Percentiles rank a stretch among this genome's conserved stretches.
Evolutionary conservation across 2,797 vertebrate species (phyloP).

Genomic region (Enteromius thamalakanensis): DNA sequence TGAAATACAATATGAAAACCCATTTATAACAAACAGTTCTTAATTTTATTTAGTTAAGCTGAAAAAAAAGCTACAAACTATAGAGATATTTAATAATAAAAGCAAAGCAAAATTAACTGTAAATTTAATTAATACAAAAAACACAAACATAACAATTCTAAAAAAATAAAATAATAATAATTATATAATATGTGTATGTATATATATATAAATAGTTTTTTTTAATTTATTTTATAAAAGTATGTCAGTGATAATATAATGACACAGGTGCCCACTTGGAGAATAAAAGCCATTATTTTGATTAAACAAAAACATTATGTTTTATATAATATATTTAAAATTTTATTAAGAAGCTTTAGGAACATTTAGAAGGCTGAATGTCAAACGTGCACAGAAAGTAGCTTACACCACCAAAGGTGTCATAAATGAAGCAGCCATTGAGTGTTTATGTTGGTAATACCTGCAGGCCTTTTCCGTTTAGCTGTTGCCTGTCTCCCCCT

Average conservation of each 20-base stretch:
- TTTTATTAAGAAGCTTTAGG: neutral
- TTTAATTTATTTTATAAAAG: too few species aligned
- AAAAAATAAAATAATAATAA: too few species aligned
- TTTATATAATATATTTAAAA: neutral
- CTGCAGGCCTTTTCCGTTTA: slow-evolving; percentile 87
- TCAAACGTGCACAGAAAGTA: neutral
- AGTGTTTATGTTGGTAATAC: slow-evolving; percentile 63
- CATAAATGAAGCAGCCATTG: neutral
- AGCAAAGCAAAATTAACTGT: neutral
- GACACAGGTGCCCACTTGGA: neutral
- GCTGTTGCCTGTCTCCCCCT: slow-evolving; percentile 85
- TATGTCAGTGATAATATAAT: neutral
- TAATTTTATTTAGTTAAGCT: neutral
- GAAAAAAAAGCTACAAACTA: neutral
- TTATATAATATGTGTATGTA: too few species aligned
- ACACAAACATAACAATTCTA: neutral
- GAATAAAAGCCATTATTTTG: neutral
- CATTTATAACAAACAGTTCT: neutral
- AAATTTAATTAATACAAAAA: neutral
- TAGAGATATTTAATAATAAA: neutral
- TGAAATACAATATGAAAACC: neutral
- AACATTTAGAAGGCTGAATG: neutral
- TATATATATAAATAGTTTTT: too few species aligned
- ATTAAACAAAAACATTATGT: neutral
- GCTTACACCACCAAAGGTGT: neutral